Base-by-base conservation (phyloP, 2,888 invertebrate species). In the Stegana nigrithorax region DNA sequence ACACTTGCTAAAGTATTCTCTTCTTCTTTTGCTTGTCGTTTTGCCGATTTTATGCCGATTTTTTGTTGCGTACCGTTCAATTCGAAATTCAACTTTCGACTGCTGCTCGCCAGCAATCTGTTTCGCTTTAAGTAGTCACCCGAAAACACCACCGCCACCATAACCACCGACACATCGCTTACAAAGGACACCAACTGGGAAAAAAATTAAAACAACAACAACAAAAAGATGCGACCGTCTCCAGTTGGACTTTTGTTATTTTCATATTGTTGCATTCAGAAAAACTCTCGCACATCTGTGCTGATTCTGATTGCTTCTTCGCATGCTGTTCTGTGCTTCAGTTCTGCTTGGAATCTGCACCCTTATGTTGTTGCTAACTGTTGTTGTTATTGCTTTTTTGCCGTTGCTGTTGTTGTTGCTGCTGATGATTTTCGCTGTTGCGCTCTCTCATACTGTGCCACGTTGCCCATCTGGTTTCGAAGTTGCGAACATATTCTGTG, bases 401-500 rank as follows among this genome's bases (percentile, higher is more conserved):
- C 44, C 10, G 47, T 47, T 23, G 23, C 47, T 47, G 47, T n/a
- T n/a, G n/a, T n/a, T n/a, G n/a, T n/a, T n/a, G n/a, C n/a, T n/a
- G n/a, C n/a, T n/a, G n/a, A n/a, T n/a, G n/a, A 39, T 14, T 5
- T 39, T 4, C 10, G 6, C 62, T 69, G 59, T 67, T 66, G 65
- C 70, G 66, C 66, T 69, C 70, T 62, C 69, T 67, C 73, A 50
- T 23, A 44, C 44, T 36, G 39, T 44, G 23, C 39, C 32, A 36
- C 68, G 64, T 29, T 67, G 62, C 71, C 78, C 81, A 84, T 85
- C 85, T 85, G 85, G 78, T 85, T 83, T 83, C 78, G 74, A 81
- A 82, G 83, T 83, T 83, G 75, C 77, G 81, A 82, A 84, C 85
- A 85, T 85, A 85, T 85, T 85, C 81, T 85, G 79, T 76, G 76